Evolutionary conservation across 2,113 vertebrate genomes (phyloP), one percentile per base, ranked within the genome.

Genomic region (Talpa occidentalis): DNA sequence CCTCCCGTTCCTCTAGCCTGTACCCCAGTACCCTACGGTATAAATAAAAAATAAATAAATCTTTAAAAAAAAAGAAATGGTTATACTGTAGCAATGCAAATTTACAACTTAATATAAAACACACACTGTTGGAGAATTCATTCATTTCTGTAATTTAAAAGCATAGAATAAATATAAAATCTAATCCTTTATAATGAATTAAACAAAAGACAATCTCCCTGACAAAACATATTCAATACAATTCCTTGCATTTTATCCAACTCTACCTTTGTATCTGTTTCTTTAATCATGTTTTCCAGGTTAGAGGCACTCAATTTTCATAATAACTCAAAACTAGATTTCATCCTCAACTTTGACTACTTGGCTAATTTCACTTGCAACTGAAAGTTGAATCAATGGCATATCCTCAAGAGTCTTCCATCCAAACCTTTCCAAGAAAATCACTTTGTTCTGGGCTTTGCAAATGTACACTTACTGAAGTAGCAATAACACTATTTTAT

Each of bases 141-240:
- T 49, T 91, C 6, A 26, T 91, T 92, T 35, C 6, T 79, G 17
- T 67, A 1, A 7, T 44, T 79, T 91, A 82, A 91, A 78, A 82
- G 16, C 24, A 94, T 32, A 72, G 32, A 73, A 73, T 40, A 82
- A 89, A 87, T 49, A 3, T 85, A 72, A 85, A 49, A 93, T 76
- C 26, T 44, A 90, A 77, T 37, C 6, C 11, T 77, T 59, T 35
- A 22, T 83, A 37, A 44, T 10, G 21, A 21, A 49, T 78, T 90
- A 78, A 85, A 74, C 3, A 64, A 74, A 90, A 49, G 2, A 6
- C 2, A 77, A 56, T 40, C 0, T 78, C 15, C 26, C 19, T 44
- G 22, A 22, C 26, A 83, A 87, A 84, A 66, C 2, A 40, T 6
- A 74, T 60, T 77, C 11, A 85, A 10, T 28, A 67, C 0, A 88